phyloP scores from a whole-genome alignment of 2,888 invertebrate species.

The Leptinotarsa peninsularis region DNA sequence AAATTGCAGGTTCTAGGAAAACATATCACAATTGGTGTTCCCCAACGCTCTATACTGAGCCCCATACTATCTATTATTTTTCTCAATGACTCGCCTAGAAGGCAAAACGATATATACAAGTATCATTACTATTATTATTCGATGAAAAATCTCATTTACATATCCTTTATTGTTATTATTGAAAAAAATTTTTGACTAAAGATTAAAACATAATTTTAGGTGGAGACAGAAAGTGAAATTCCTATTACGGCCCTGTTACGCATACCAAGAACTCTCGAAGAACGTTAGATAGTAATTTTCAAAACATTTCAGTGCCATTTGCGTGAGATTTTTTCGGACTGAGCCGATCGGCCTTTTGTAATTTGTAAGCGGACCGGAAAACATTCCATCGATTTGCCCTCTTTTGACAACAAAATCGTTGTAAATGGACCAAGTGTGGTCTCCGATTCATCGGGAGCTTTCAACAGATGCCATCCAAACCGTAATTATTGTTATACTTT shows the following conservation, averaged over 20 bases:
- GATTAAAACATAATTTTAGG: no score
- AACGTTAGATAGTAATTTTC: conserved; percentile 50
- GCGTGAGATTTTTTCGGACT: conserved; percentile 40
- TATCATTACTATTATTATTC: no score
- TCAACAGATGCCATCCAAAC: conserved; percentile 9
- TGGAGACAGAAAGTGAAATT: neutral
- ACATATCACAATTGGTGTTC: no score
- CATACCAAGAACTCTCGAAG: conserved; percentile 47
- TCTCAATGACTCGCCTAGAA: no score
- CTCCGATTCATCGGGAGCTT: neutral
- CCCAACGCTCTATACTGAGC: no score
- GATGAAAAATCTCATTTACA: no score
- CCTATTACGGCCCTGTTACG: conserved; percentile 36
- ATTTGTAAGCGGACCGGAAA: conserved; percentile 44
- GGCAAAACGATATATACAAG: no score
- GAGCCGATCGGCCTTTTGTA: conserved; percentile 41
- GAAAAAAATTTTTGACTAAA: no score
- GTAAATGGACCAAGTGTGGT: conserved; percentile 8
- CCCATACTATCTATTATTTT: no score
- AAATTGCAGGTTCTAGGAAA: no score
- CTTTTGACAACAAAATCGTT: conserved; percentile 22
- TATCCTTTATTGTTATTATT: no score
- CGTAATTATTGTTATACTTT: conserved; percentile 15
- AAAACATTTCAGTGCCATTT: conserved; percentile 53
- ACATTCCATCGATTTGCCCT: conserved; percentile 42